A percentile compares a stretch with the other conserved stretches of the same genome.
Evolutionary conservation across 2,888 invertebrate genomes (phyloP).

Genomic region (Odiellus spinosus): DNA sequence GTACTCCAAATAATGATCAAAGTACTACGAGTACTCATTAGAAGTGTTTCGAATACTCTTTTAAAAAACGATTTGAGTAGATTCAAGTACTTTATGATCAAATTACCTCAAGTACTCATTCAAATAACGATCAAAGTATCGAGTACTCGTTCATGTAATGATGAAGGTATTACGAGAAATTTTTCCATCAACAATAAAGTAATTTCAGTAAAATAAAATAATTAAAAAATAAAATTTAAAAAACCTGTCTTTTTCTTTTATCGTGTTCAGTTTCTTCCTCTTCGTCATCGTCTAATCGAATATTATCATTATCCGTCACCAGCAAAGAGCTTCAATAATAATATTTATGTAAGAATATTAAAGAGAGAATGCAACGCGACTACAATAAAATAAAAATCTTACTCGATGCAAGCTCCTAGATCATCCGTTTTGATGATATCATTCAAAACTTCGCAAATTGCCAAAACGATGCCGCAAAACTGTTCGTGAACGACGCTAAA

Average conservation of each 20-base stretch:
- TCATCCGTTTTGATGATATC: conserved; percentile 60
- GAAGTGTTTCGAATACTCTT: too few species aligned
- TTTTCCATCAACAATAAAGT: too few species aligned
- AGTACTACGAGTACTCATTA: too few species aligned
- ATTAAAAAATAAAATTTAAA: too few species aligned
- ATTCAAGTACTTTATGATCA: too few species aligned
- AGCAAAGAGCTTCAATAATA: conserved; percentile 7
- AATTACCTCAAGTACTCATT: too few species aligned
- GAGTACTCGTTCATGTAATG: too few species aligned
- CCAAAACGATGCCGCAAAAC: conserved; percentile 53
- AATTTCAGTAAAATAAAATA: too few species aligned
- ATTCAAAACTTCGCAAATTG: conserved; percentile 57
- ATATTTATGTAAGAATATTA: background rate
- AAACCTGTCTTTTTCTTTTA: conserved; percentile 15
- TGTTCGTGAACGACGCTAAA: conserved; percentile 52
- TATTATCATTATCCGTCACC: conserved; percentile 2
- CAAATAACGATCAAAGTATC: too few species aligned
- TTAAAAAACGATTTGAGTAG: too few species aligned
- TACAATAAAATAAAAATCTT: conserved; percentile 22
- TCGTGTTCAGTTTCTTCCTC: conserved; percentile 56
- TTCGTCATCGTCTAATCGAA: conserved; percentile 29
- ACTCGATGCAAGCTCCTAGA: conserved; percentile 43
- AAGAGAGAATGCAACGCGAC: conserved; percentile 17
- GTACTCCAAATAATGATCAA: too few species aligned
- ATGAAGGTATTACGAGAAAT: too few species aligned